Evolutionary conservation across 2,113 vertebrate genomes (phyloP), one percentile per base, ranked within the genome.

Genomic region (Brienomyrus longianalis): DNA sequence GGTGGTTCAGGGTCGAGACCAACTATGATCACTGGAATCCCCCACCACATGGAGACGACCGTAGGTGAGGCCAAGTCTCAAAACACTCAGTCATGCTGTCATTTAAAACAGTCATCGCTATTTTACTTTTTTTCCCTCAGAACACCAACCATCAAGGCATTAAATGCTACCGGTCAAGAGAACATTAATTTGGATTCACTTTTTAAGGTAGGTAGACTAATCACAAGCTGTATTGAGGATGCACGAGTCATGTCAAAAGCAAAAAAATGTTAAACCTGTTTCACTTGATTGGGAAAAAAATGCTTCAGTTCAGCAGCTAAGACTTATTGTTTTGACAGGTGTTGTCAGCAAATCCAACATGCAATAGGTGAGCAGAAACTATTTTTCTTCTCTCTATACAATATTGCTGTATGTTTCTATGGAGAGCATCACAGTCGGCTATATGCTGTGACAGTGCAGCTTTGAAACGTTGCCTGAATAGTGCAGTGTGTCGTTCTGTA

Each of bases 1-100:
- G 98, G 91, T 99, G 98, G 98, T 99, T 95, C 95, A 95, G 94
- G 92, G 97, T 99, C 31, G 97, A 99, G 94, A 99, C 98, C 0
- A 99, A 99, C 91, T 98, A 96, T 89, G 98, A 99, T 92, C 98
- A 99, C 51, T 99, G 98, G 98, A 95, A 93, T 23, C 95, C 97
- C 1, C 92, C 94, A 15, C 97, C 97, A 10, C 88, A 95, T 88
- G 66, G 0, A 31, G 98, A 99, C 17, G 93, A 96, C 84, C 94
- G 97, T 88, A 97, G 97, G 98, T 98, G 92, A 39, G 89, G 83
- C n/a, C 87, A 89, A 89, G 11, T 54, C 45, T 70, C 23, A 31
- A 51, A 62, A 31, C n/a, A 17, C 27, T 45, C 87, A 23, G 35
- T 45, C 8, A 6, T 39, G 11, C 17, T n/a, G 39, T 43, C 11